These are phyloP conservation scores for Enteromius mattozi DNA, from an alignment of 2,797 vertebrate species.

Conservation along the genomic window DNA sequence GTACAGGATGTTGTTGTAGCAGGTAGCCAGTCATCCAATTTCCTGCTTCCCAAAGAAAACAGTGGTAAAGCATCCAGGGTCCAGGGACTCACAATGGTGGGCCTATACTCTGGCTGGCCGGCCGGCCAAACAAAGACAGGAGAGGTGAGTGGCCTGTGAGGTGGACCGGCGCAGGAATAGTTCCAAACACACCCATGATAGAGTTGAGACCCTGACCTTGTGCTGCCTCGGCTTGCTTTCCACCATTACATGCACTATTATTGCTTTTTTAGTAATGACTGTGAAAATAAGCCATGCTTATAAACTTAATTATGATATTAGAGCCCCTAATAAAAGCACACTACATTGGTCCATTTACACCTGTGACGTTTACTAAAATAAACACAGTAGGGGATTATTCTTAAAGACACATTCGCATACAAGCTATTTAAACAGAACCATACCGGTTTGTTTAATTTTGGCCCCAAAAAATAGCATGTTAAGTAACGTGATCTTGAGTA, in stretches of 20 bases:
- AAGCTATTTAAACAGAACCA: constrained; percentile 39
- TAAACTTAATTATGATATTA: constrained; percentile 82
- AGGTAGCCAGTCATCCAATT: constrained; percentile 89
- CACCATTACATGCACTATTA: constrained; percentile 79
- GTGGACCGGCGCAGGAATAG: constrained; percentile 67
- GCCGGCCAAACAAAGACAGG: constrained; percentile 80
- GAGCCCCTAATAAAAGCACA: constrained; percentile 67
- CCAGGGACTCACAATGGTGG: constrained; percentile 79
- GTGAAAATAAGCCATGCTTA: constrained; percentile 80
- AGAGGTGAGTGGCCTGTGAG: constrained; percentile 81
- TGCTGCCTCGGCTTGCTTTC: constrained; percentile 66
- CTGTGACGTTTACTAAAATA: constrained; percentile 73
- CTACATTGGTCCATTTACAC: constrained; percentile 73
- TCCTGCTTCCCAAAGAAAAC: constrained; percentile 89
- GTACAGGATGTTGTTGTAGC: constrained; percentile 89
- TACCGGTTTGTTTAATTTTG: constrained; percentile 40
- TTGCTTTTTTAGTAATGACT: constrained; percentile 83
- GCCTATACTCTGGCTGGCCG: constrained; percentile 75
- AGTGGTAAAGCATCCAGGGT: constrained; percentile 75
- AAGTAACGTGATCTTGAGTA: constrained; percentile 42
- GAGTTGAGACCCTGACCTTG: constrained; percentile 79
- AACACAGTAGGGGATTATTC: constrained; percentile 65
- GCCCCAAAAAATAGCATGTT: constrained; percentile 55
- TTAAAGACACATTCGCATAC: constrained; percentile 27
- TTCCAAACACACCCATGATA: constrained; percentile 63